Evolutionary conservation across 2,888 invertebrate species (phyloP).

Genomic region (Stenichneumon culpator): DNA sequence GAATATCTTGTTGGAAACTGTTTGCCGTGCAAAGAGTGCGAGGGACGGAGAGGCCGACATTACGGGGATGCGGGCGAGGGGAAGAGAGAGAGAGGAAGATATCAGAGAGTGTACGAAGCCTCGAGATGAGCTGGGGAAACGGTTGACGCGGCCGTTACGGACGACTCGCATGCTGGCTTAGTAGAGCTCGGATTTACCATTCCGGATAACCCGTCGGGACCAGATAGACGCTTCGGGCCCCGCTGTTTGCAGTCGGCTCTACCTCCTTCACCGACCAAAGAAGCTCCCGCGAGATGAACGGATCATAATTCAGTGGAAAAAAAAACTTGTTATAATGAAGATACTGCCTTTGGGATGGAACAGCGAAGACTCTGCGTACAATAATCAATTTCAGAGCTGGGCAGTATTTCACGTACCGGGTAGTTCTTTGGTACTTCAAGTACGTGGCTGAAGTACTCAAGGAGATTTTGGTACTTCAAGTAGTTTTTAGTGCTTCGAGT

Average conservation of each 20-base stretch:
- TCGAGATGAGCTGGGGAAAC: constrained; percentile 62
- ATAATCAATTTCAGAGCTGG: background rate
- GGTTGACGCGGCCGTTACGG: constrained; percentile 62
- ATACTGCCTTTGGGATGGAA: constrained; percentile 18
- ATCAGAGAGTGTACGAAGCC: constrained; percentile 44
- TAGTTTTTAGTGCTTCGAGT: too few relatives aligned
- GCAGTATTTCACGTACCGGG: too few relatives aligned
- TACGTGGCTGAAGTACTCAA: too few relatives aligned
- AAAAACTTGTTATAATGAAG: constrained; percentile 42
- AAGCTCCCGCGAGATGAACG: constrained; percentile 48
- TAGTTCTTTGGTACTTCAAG: background rate
- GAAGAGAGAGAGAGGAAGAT: constrained; percentile 24
- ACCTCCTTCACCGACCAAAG: constrained; percentile 28
- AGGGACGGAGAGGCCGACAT: constrained; percentile 27
- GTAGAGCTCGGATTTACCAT: constrained; percentile 57
- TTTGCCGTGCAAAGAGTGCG: constrained; percentile 64
- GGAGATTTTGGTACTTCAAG: too few relatives aligned
- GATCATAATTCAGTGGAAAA: constrained; percentile 45
- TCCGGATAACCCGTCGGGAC: constrained; percentile 57
- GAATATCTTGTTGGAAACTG: constrained; percentile 66
- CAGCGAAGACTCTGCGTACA: background rate
- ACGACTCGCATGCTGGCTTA: constrained; percentile 55
- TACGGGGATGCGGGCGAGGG: background rate
- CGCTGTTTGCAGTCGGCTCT: constrained; percentile 46
- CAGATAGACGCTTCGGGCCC: constrained; percentile 48